Conservation (phyloP, 2,113 vertebrate species). For the Notarius lentiginosus region DNA sequence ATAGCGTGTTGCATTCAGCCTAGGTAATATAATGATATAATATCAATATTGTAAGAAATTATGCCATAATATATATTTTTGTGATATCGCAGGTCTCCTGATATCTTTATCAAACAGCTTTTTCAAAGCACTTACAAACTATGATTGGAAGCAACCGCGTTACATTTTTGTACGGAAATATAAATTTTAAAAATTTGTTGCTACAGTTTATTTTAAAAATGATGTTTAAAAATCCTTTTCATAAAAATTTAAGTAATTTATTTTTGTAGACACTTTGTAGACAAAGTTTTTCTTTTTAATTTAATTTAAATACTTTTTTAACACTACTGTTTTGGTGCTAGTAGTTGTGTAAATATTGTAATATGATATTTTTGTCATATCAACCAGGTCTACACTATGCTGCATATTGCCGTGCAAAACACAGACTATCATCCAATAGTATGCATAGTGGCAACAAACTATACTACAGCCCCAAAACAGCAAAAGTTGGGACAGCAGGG, state of each 20-base stretch:
- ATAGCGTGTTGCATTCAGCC: background rate
- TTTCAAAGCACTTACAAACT: background rate
- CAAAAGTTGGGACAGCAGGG: no score
- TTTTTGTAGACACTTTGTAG: background rate
- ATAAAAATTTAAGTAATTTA: background rate
- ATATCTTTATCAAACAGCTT: background rate
- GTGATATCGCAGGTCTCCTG: no score
- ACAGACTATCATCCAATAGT: background rate
- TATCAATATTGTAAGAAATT: background rate
- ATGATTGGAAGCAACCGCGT: background rate
- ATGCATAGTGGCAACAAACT: background rate
- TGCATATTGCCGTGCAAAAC: background rate
- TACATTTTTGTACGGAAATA: background rate
- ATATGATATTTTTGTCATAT: background rate
- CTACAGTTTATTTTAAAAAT: no score
- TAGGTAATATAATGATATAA: background rate
- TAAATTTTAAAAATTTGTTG: no score
- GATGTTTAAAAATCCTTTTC: no score
- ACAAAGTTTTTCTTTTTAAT: background rate
- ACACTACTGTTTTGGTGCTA: background rate
- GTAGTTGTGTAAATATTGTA: background rate
- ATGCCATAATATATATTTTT: no score
- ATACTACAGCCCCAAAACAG: background rate
- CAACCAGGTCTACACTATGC: background rate
- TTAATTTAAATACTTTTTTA: background rate